Evolutionary conservation across 2,113 vertebrate species (phyloP), one percentile per base, ranked within the genome.

Genomic region (Grallaria varia): DNA sequence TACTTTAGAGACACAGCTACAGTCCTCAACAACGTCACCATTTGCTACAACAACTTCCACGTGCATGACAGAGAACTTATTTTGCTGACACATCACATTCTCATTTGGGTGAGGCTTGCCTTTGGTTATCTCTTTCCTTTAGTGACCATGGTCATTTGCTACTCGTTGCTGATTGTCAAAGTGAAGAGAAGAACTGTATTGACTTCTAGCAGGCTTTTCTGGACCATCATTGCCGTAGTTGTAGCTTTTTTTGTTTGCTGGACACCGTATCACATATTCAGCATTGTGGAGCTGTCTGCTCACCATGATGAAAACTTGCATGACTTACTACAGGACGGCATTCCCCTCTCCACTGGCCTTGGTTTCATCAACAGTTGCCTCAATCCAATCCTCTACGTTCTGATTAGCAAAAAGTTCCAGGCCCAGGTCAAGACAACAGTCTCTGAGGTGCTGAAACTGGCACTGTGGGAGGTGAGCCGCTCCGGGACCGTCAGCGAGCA

Each of bases 331-430:
- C 97, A 95, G 90, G 96, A 98, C 11, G 99, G 98, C 52, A 98
- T 99, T 84, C 99, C 99, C 21, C 98, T 99, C 27, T 98, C 98
- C 75, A 99, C 98, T 12, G 99, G 98, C 42, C 96, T 99, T 76
- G 99, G 98, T 15, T 99, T 99, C 97, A 98, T 99, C 95, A 99
- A 99, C 95, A 99, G 99, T 80, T 99, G 99, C 87, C 96, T 99
- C 85, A 99, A 99, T 94, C 99, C 99, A 9, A 97, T 99, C 68
- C 98, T 99, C 64, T 99, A 99, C 0, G 98, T 99, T 79, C 98
- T 99, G 37, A 97, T 99, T 23, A 98, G 98, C 87, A 99, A 98
- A 87, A 99, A 98, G 81, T 98, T 99, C 87, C 98, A 98, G 47
- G 94, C 44, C 10, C 98, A 98, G 74, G 97, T 99, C 25, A 98